phyloP scores from a whole-genome alignment of 2,888 invertebrate species.

The Sceliomorpha sp. region DNA sequence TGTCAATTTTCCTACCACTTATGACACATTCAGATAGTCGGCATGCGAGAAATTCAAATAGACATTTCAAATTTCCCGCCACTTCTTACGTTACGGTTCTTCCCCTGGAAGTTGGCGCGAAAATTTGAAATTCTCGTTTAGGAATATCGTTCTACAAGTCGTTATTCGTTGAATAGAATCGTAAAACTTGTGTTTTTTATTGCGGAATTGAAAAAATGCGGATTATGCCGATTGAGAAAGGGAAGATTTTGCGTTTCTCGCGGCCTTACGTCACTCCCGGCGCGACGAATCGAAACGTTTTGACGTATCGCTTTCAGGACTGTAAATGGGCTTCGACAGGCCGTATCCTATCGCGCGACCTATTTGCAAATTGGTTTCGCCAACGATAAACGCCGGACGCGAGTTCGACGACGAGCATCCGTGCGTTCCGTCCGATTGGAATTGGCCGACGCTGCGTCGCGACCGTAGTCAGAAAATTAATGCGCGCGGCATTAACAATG shows the following conservation, averaged over 20 bases:
- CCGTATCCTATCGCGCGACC: conserved; percentile 61
- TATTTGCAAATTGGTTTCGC: conserved; percentile 79
- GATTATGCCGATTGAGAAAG: too few relatives aligned
- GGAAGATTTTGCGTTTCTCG: background rate
- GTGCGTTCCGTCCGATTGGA: conserved; percentile 71
- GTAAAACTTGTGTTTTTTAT: too few relatives aligned
- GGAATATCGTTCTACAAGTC: too few relatives aligned
- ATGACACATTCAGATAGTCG: too few relatives aligned
- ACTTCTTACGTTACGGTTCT: too few relatives aligned
- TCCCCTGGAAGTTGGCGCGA: too few relatives aligned
- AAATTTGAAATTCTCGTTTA: too few relatives aligned
- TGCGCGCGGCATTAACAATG: conserved; percentile 48
- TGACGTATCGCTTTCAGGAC: conserved; percentile 34
- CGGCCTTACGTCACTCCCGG: conserved; percentile 4
- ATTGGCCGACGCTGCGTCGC: conserved; percentile 61
- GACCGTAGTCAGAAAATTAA: conserved; percentile 59
- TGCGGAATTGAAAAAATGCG: too few relatives aligned
- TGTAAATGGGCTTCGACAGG: conserved; percentile 36
- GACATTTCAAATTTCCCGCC: too few relatives aligned
- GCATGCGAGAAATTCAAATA: too few relatives aligned
- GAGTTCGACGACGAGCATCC: conserved; percentile 63
- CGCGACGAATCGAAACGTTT: conserved; percentile 25
- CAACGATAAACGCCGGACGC: conserved; percentile 68
- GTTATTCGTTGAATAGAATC: too few relatives aligned
- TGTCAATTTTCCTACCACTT: too few relatives aligned